phyloP scores from a whole-genome alignment of 2,797 vertebrate genomes.

The Enteromius trimaculatus region DNA sequence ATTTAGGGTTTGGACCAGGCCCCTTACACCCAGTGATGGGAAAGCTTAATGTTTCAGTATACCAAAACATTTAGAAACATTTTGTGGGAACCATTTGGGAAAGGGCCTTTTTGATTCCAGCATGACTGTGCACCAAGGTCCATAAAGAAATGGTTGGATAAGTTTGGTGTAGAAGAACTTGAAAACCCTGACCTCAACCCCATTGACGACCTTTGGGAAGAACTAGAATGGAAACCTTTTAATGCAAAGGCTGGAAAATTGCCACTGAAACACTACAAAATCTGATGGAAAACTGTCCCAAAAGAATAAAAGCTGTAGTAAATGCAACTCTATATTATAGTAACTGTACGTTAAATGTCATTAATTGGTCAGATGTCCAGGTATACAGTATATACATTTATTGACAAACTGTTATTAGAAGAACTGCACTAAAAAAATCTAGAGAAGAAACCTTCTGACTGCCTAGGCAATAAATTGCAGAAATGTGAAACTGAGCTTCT shows the following conservation, averaged over 20 bases:
- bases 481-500: conserved; percentile 25
- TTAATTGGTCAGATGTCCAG: neutral
- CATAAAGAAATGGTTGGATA: neutral
- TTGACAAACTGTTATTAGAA: conserved; percentile 11
- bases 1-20: neutral
- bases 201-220: neutral
- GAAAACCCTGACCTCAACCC: neutral
- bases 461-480: conserved; percentile 11
- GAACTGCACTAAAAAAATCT: neutral
- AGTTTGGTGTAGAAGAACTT: neutral
- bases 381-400: neutral
- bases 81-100: neutral
- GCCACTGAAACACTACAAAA: neutral
- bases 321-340: neutral
- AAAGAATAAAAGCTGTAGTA: neutral
- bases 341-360: neutral
- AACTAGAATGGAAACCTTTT: neutral
- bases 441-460: neutral
- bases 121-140: neutral
- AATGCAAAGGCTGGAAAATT: neutral
- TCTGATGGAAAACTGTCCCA: neutral
- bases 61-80: neutral
- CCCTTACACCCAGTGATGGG: neutral
- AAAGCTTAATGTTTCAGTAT: neutral
- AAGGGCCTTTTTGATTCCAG: neutral